Percentiles rank a stretch among this genome's conserved stretches.
Evolutionary conservation across 2,113 vertebrate species (phyloP).

Genomic region (Siniperca knerii): DNA sequence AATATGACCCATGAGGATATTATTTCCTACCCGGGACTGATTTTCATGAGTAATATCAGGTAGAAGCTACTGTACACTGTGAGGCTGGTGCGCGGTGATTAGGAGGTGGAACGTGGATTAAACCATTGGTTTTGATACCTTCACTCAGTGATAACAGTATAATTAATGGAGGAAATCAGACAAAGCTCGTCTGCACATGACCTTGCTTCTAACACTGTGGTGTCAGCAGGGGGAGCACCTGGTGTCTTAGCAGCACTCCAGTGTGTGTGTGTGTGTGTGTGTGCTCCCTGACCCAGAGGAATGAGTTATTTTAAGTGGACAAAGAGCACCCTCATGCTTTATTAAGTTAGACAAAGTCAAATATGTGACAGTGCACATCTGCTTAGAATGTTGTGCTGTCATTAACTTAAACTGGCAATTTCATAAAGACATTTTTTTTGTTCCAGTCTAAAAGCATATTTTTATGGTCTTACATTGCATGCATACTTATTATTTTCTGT

Average conservation of each 20-base stretch:
- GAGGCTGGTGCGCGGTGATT: background rate
- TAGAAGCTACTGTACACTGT: conserved; percentile 12
- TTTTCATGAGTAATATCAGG: conserved; percentile 58
- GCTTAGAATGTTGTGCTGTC: background rate
- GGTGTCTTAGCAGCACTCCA: conserved; percentile 20
- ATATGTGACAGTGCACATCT: conserved; percentile 11
- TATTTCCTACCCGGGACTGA: conserved; percentile 62
- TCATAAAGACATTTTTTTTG: background rate
- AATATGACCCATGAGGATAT: conserved; percentile 76
- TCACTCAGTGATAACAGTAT: conserved; percentile 32
- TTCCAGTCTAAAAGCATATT: background rate
- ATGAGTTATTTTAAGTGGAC: conserved; percentile 53
- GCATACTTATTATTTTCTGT: background rate
- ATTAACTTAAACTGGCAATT: background rate
- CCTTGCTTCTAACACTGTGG: conserved; percentile 10
- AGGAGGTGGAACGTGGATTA: conserved; percentile 28
- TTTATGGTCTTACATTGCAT: background rate
- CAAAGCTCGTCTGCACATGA: conserved; percentile 33
- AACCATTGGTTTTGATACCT: conserved; percentile 48
- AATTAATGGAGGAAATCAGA: conserved; percentile 61
- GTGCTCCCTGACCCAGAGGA: conserved; percentile 59
- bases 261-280: background rate
- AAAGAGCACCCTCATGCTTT: conserved; percentile 40
- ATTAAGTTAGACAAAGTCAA: conserved; percentile 45
- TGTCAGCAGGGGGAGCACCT: conserved; percentile 82